Base-by-base conservation (phyloP, 2,888 invertebrate species). In the Aquatica leii region DNA sequence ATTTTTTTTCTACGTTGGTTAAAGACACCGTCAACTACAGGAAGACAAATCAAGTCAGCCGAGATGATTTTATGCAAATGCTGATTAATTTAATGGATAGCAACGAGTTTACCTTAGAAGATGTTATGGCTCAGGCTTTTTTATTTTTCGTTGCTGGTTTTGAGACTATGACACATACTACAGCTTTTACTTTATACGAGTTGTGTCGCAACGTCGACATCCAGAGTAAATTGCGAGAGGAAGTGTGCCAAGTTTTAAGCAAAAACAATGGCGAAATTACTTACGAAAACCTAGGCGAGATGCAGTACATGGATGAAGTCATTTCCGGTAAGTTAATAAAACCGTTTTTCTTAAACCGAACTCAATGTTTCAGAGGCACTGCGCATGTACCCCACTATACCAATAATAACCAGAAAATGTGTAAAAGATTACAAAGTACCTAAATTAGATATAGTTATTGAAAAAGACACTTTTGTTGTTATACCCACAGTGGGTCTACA, bases 61-160 rank as follows among this genome's bases (percentile, higher is more conserved):
- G 84, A 11, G 84, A 85, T 55, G 87, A 86, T 74, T 86, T 87
- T 65, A 74, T 88, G 64, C 84, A 87, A 61, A 71, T 86, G 1
- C 75, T 86, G 51, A 76, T 84, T 17, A 80, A 86, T 37, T 67
- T 86, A 20, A 84, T 62, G 24, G 56, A 67, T 8, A 14, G 40
- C 1, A n/a, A 1, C 24, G 2, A 17, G 15, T 14, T 66, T 5
- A 66, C 60, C 11, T 40, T 63, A 1, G 60, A 65, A n/a, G 68
- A 68, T 21, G 46, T 68, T 9, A 56, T 61, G 11, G 56, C 56
- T 15, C 56, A 56, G 2, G 49, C 20, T n/a, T 49, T 49, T 24
- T 11, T 49, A 12, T 49, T 49, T n/a, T 49, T 49, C 24, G n/a
- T 49, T n/a, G 49, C 49, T 4, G 49, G 49, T 20, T 49, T 18